Evolutionary conservation across 1,140 invertebrate genomes (phyloP), one percentile per base, ranked within the genome.

Genomic region (Frieseomelitta varia): DNA sequence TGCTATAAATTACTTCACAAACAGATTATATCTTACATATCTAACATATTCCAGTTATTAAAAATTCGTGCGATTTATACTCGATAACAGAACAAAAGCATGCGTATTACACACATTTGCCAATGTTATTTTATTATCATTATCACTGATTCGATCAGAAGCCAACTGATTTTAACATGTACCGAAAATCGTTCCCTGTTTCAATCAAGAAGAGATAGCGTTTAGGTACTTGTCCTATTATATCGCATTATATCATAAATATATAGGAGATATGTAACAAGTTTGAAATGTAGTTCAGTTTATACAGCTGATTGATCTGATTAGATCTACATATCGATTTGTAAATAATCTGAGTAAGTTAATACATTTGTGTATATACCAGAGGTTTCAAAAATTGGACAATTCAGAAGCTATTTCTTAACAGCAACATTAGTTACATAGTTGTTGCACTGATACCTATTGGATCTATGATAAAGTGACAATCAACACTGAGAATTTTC

Each of bases 221-320:
- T 55, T 30, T 19, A 53, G 17, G 24, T 39, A 77, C 63, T 30
- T 55, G 63, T 80, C 14, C 51, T 34, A 6, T 56, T 67, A 68
- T 30, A 76, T 19, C 47, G 69, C 30, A 83, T 47, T 47, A 39
- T 39, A 39, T 39, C 4, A 47, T 47, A 39, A 39, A 6, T 39
- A 4, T 3, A 39, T 39, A 47, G 39, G 0, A 47, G 39, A 47
- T 47, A 47, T 8, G 39, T 19, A 34, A n/a, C 24, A 67, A 21
- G 19, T 53, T 11, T 47, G 19, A 27, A 2, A 55, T 21, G 21
- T 74, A 65, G 67, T 75, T 47, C 21, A 81, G 19, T 77, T 75
- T 82, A 34, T 30, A 83, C 81, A 83, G 65, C 53, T 68, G 81
- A 24, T 19, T 10, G 68, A 47, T 11, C 19, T 56, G 63, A 19